phyloP scores from a whole-genome alignment of 2,797 vertebrate genomes.

The Clarias pachynema region DNA sequence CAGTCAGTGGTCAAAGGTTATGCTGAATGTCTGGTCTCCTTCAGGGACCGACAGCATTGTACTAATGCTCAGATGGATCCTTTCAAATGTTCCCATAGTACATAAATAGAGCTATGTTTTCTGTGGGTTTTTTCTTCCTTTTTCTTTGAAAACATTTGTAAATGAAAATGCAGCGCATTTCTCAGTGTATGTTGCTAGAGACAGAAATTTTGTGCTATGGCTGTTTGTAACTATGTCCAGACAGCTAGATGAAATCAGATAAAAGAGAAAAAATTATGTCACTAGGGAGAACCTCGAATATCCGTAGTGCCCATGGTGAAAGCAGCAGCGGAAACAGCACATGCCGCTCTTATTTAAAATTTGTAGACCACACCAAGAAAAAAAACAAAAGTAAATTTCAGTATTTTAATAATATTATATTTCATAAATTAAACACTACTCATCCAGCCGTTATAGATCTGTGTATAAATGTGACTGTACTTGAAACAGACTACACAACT shows the following conservation, averaged over 20 bases:
- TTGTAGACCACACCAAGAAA: not conserved
- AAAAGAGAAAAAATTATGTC: not conserved
- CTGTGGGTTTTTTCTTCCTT: not conserved
- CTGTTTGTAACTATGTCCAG: not conserved
- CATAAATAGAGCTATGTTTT: no score
- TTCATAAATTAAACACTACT: no score
- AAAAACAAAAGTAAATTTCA: not conserved
- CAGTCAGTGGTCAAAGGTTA: constrained; percentile 46
- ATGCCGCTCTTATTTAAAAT: no score
- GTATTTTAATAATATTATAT: not conserved
- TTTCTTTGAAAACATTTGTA: not conserved
- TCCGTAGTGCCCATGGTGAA: not conserved
- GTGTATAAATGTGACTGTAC: not conserved
- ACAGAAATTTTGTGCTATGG: not conserved
- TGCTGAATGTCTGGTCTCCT: constrained; percentile 13
- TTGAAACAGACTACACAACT: not conserved
- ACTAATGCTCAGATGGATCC: not conserved
- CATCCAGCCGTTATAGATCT: no score
- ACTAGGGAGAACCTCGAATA: not conserved
- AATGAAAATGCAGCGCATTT: not conserved
- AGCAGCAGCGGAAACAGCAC: not conserved
- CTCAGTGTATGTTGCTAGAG: not conserved
- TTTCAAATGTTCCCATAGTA: not conserved
- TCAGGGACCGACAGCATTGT: constrained; percentile 28
- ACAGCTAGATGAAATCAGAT: not conserved